Evolutionary conservation across 2,888 invertebrate species (phyloP).

Genomic region (Andrena chrysosceles): DNA sequence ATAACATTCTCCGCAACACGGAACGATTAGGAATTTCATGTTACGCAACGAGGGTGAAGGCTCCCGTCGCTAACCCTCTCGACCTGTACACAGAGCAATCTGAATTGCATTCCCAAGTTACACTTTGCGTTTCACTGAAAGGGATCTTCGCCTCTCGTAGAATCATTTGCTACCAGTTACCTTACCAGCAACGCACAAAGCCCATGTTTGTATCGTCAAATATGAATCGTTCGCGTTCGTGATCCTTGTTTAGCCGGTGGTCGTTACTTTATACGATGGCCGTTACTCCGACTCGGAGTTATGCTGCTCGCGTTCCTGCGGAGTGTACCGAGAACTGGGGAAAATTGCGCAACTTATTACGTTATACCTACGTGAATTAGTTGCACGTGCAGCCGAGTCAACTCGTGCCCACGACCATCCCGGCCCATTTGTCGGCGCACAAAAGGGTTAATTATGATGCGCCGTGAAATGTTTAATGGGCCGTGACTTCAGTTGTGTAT

Average conservation of each 20-base stretch:
- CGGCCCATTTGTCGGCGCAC: slow-evolving; percentile 19
- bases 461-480: slow-evolving; percentile 22
- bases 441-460: slow-evolving; percentile 31
- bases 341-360: slow-evolving; percentile 34
- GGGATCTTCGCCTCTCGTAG: not conserved
- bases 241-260: slow-evolving; percentile 5
- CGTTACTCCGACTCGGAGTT: slow-evolving; percentile 17
- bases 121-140: not conserved
- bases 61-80: too few species aligned
- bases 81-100: not conserved
- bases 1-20: not conserved
- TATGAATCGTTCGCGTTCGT: slow-evolving; percentile 9
- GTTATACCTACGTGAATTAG: slow-evolving; percentile 19
- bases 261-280: slow-evolving; percentile 19
- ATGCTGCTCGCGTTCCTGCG: slow-evolving; percentile 20
- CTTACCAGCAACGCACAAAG: not conserved
- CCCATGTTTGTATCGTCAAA: not conserved
- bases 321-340: slow-evolving; percentile 1
- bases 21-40: not conserved
- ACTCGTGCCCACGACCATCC: not conserved
- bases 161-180: slow-evolving; percentile 1
- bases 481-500: slow-evolving; percentile 30
- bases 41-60: too few species aligned
- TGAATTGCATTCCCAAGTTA: too few species aligned
- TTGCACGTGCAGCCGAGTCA: not conserved